These are phyloP conservation scores for Phoenoteleia sp. DNA, from an alignment of 2,888 invertebrate species.

Conservation along the genomic window DNA sequence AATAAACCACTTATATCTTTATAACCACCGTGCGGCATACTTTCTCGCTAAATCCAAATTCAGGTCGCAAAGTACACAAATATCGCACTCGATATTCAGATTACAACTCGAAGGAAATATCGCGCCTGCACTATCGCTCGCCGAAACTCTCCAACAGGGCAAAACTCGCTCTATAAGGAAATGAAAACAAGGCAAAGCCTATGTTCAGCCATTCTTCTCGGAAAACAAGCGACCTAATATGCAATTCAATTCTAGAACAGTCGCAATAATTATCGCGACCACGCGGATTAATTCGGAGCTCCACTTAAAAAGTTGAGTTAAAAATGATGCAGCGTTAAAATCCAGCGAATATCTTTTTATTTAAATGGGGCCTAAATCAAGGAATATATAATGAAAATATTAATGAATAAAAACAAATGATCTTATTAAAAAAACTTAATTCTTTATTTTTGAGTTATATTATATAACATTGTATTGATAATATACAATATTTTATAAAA, in stretches of 20 bases:
- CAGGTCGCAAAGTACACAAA: not conserved
- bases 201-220: not conserved
- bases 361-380: too few species aligned
- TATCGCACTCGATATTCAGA: not conserved
- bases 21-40: not conserved
- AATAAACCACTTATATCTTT: not conserved
- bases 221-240: constrained; percentile 18
- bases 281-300: constrained; percentile 11
- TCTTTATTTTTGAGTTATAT: too few species aligned
- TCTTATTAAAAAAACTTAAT: too few species aligned
- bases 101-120: not conserved
- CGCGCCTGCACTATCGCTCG: not conserved
- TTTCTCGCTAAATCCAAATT: not conserved
- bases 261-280: constrained; percentile 16
- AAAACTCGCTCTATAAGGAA: not conserved
- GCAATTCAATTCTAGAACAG: constrained; percentile 27
- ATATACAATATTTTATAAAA: too few species aligned
- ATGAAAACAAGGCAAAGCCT: not conserved
- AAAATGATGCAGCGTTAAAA: too few species aligned
- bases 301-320: constrained; percentile 11
- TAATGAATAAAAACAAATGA: too few species aligned
- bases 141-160: too few species aligned
- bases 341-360: too few species aligned
- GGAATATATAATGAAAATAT: too few species aligned
- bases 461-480: too few species aligned